Base-by-base conservation (phyloP, 2,797 vertebrate genomes). In the Sebastes iracundus region DNA sequence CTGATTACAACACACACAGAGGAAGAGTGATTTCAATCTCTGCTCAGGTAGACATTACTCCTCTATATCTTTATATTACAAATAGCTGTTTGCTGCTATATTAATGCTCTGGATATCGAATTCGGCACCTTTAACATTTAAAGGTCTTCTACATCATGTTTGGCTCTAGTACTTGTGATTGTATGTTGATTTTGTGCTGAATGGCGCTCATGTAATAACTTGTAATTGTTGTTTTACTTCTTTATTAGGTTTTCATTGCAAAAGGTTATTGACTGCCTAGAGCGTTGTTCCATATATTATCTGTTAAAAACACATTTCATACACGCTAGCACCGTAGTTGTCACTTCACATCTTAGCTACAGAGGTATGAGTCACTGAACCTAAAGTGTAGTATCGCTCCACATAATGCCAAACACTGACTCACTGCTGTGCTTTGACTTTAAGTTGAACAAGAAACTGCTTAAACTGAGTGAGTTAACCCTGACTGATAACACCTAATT, bases 321-420 rank as follows among this genome's bases (percentile, higher is more conserved):
- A 58, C 25, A 58, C 25, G 8, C 22, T 68, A 70, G 56, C 16
- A 35, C 22, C 13, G 60, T 68, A 28, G 56, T 23, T 75, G 67
- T 71, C 60, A 71, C 20, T 67, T 81, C 38, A 79, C 71, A 82
- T 33, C 77, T 82, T 59, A 76, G 38, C 69, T 63, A 49, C 42
- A 76, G 62, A 33, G 25, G 67, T 61, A 60, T 85, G 82, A 90
- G 67, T 88, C 81, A 89, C 42, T 59, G 58, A 70, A 72, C 63
- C 10, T 79, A 42, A 83, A 75, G 42, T 79, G 33, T 69, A 75
- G 53, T 72, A 71, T 62, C 75, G 16, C 66, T 75, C 32, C 55
- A 72, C 55, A 77, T 80, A 66, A 56, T 66, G 53, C 56, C 82
- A 85, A 77, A 42, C 16, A 32, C 64, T 90, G 80, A 88, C 78